phyloP scores from a whole-genome alignment of 2,888 invertebrate species.

The Alloplasta piceator region DNA sequence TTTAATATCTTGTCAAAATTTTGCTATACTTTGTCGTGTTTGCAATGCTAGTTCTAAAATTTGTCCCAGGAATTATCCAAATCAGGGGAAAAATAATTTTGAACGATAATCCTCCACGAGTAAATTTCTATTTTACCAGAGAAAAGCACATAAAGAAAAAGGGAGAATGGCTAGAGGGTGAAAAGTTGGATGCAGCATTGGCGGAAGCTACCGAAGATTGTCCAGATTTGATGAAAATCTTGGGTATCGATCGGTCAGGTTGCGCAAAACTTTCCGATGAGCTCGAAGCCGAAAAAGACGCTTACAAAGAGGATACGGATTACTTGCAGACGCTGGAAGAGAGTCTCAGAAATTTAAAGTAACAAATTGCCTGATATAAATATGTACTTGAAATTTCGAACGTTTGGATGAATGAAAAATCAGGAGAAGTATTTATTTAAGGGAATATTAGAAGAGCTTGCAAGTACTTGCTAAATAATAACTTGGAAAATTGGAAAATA shows the following conservation, averaged over 20 bases:
- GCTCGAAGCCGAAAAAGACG: constrained; percentile 71
- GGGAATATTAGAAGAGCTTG: no score
- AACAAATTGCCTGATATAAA: constrained; percentile 46
- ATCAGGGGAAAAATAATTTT: background rate
- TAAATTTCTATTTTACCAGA: constrained; percentile 66
- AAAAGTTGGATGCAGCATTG: constrained; percentile 75
- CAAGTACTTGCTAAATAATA: no score
- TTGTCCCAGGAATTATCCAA: background rate
- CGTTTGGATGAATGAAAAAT: background rate
- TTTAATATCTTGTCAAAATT: no score
- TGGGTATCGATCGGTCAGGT: constrained; percentile 65
- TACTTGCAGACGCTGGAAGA: constrained; percentile 72
- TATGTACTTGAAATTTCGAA: background rate
- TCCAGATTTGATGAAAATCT: constrained; percentile 75
- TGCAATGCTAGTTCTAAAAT: background rate
- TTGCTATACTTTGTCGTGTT: background rate
- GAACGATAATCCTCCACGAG: constrained; percentile 3
- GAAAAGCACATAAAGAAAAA: constrained; percentile 72
- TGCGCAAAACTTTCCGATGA: constrained; percentile 65
- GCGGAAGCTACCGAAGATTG: constrained; percentile 72
- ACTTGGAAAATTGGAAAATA: no score
- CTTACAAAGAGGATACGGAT: constrained; percentile 71
- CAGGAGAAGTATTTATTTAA: no score
- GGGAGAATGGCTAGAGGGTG: constrained; percentile 74
- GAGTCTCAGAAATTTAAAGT: constrained; percentile 75